phyloP scores from a whole-genome alignment of 2,888 invertebrate genomes.

The Dione vanillae region DNA sequence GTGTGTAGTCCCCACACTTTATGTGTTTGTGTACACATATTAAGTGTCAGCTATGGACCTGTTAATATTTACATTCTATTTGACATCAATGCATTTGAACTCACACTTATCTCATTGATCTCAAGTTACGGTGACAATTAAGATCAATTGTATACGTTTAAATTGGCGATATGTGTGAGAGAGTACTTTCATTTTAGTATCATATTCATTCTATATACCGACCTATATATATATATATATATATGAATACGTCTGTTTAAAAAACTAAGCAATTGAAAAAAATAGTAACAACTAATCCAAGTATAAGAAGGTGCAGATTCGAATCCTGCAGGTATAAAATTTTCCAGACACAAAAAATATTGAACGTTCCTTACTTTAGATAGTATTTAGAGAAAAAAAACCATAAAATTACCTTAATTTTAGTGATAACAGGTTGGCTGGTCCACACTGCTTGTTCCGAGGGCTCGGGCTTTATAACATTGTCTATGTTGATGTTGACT shows the following conservation, averaged over 20 bases:
- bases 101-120: constrained; percentile 4
- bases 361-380: not conserved
- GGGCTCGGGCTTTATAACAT: constrained; percentile 67
- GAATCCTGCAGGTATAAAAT: too few species aligned
- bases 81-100: not conserved
- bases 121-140: constrained; percentile 3
- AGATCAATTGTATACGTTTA: not conserved
- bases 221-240: too few species aligned
- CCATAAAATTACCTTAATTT: constrained; percentile 62
- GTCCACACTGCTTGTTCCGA: constrained; percentile 54
- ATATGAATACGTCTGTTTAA: too few species aligned
- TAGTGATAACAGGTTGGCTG: constrained; percentile 61
- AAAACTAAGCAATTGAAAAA: too few species aligned
- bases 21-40: too few species aligned
- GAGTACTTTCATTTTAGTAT: not conserved
- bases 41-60: not conserved
- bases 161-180: not conserved
- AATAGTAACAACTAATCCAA: too few species aligned
- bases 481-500: constrained; percentile 89
- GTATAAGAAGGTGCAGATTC: too few species aligned
- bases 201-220: not conserved
- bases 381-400: not conserved
- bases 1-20: too few species aligned
- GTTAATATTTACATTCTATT: not conserved
- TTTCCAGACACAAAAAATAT: too few species aligned